These are phyloP conservation scores for Paelopatides confundens DNA, from an alignment of 53 echinoderm and acorn worm species.

Conservation along the genomic window DNA sequence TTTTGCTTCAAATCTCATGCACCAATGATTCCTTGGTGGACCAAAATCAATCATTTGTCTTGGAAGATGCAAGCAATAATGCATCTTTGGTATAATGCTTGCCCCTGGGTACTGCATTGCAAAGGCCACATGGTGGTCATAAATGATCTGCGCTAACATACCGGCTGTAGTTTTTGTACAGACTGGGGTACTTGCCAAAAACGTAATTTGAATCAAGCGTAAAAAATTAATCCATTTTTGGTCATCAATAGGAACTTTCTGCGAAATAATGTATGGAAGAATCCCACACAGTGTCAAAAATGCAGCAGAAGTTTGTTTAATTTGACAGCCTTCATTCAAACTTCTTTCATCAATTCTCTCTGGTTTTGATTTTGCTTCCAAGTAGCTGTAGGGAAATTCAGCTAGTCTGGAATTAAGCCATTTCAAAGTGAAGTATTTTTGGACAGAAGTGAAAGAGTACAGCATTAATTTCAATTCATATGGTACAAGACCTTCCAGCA, in stretches of 20 bases:
- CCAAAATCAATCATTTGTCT: conserved; percentile 63
- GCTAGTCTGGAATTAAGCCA: conserved; percentile 68
- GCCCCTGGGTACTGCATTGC: conserved; percentile 51
- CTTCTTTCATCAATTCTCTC: conserved; percentile 45
- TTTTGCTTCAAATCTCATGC: conserved; percentile 75
- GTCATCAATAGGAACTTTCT: conserved; percentile 53
- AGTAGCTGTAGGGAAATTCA: conserved; percentile 63
- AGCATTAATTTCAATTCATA: conserved; percentile 72
- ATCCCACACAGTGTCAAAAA: conserved; percentile 53
- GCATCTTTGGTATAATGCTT: conserved; percentile 73
- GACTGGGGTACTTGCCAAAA: conserved; percentile 52
- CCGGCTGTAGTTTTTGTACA: conserved; percentile 44
- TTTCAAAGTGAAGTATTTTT: conserved; percentile 65
- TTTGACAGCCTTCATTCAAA: conserved; percentile 44
- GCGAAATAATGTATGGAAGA: conserved; percentile 66
- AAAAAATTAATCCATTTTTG: conserved; percentile 66
- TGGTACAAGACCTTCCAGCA: conserved; percentile 74
- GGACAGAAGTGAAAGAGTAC: conserved; percentile 46
- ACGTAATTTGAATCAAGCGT: conserved; percentile 66
- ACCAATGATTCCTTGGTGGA: conserved; percentile 63
- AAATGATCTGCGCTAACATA: conserved; percentile 42
- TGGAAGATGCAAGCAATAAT: conserved; percentile 71
- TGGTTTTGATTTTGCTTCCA: conserved; percentile 50
- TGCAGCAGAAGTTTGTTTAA: conserved; percentile 69
- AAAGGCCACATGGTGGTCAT: conserved; percentile 54